Evolutionary conservation across 2,113 vertebrate species (phyloP).

Genomic region (Jaculus jaculus): DNA sequence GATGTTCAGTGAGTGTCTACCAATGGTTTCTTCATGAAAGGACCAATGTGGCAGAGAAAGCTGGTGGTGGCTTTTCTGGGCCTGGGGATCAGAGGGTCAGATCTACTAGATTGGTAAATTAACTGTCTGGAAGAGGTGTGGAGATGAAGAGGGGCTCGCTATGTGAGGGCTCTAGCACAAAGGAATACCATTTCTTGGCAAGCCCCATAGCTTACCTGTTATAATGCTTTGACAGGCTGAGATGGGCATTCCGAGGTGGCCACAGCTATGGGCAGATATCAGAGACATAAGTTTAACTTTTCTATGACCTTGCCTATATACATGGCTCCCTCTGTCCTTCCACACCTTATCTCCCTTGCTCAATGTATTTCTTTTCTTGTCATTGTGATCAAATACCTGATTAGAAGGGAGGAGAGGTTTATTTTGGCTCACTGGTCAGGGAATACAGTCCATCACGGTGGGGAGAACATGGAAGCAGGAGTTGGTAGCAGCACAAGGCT

Average conservation of each 20-base stretch:
- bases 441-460: neutral
- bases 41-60: neutral
- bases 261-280: accelerated
- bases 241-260: too few relatives aligned
- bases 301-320: neutral
- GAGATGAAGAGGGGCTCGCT: accelerated
- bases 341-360: accelerated
- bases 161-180: accelerated
- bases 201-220: accelerated
- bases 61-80: accelerated
- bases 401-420: neutral
- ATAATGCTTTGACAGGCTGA: neutral
- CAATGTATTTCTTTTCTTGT: neutral
- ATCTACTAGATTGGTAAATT: accelerated
- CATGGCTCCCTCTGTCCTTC: neutral
- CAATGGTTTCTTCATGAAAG: accelerated
- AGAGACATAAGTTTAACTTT: accelerated
- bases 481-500: neutral
- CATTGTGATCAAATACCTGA: neutral
- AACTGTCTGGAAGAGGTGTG: too few relatives aligned
- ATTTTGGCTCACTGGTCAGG: neutral
- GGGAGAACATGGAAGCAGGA: neutral
- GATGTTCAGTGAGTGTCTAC: neutral
- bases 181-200: neutral
- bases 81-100: neutral